Evolutionary conservation across 2,888 invertebrate species (phyloP).

Genomic region (Machimus rusticus): DNA sequence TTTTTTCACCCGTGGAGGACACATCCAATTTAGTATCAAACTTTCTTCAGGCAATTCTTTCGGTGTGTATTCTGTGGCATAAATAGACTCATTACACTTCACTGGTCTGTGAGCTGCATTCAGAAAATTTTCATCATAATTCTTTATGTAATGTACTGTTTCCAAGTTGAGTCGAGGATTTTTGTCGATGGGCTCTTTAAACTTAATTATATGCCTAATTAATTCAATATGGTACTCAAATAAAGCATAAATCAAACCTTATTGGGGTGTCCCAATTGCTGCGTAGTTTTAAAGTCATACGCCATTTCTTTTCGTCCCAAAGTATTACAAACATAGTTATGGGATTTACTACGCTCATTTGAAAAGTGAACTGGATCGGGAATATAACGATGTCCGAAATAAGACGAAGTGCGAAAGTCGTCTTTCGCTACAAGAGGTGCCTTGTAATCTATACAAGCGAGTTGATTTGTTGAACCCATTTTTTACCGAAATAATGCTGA

Average conservation of each 20-base stretch:
- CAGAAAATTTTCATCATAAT: slow-evolving; percentile 53
- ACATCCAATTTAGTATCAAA: background rate
- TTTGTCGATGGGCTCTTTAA: background rate
- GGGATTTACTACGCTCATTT: background rate
- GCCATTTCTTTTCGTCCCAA: background rate
- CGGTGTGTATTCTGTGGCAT: slow-evolving; percentile 51
- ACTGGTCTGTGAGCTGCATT: slow-evolving; percentile 54
- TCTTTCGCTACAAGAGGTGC: slow-evolving; percentile 51
- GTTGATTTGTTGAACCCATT: slow-evolving; percentile 49
- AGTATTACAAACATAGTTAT: background rate
- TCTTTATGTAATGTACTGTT: slow-evolving; percentile 51
- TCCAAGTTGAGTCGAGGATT: background rate
- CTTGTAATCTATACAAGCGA: slow-evolving; percentile 56
- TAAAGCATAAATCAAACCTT: slow-evolving; percentile 12
- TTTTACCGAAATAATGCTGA: background rate
- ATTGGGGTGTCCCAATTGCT: slow-evolving; percentile 4
- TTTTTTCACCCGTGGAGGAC: background rate
- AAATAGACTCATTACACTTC: slow-evolving; percentile 52
- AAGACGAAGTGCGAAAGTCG: slow-evolving; percentile 58
- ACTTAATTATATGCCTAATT: background rate
- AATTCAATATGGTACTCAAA: background rate
- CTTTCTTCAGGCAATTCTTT: background rate
- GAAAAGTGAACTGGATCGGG: slow-evolving; percentile 49
- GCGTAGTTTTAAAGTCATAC: slow-evolving; percentile 15
- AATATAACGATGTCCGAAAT: slow-evolving; percentile 54